Percentiles rank a stretch among this genome's conserved stretches.
Evolutionary conservation across 2,888 invertebrate species (phyloP).

Genomic region (Polydrusus pterygomalis): DNA sequence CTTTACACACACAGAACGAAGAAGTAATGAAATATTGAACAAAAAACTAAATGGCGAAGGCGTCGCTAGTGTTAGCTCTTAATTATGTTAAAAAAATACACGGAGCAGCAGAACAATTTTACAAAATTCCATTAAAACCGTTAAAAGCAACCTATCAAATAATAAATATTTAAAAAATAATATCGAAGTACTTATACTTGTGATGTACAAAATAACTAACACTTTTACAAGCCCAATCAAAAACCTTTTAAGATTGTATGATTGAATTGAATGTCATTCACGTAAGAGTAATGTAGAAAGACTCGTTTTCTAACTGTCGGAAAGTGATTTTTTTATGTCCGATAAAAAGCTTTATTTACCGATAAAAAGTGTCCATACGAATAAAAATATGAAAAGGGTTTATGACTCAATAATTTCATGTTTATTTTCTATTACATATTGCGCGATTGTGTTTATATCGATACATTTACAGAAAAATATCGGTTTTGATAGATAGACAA

Average conservation of each 20-base stretch:
- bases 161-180: not conserved
- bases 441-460: too few species aligned
- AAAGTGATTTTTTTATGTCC: not conserved
- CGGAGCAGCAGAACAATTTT: too few species aligned
- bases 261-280: not conserved
- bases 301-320: slow-evolving; percentile 10
- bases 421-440: too few species aligned
- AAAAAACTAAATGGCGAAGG: too few species aligned
- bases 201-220: not conserved
- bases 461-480: too few species aligned
- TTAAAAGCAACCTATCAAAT: not conserved
- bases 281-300: not conserved
- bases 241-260: not conserved
- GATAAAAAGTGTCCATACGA: not conserved
- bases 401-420: too few species aligned
- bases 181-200: not conserved
- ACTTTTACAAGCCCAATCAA: not conserved
- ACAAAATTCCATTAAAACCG: too few species aligned
- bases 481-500: too few species aligned
- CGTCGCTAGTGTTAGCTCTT: too few species aligned
- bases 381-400: slow-evolving; percentile 8
- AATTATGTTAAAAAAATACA: too few species aligned
- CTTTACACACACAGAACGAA: too few species aligned
- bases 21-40: too few species aligned
- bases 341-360: slow-evolving; percentile 10